Percentiles rank a stretch among this genome's conserved stretches.
phyloP scores from a whole-genome alignment of 2,888 invertebrate genomes.

The Patella ulyssiponensis region DNA sequence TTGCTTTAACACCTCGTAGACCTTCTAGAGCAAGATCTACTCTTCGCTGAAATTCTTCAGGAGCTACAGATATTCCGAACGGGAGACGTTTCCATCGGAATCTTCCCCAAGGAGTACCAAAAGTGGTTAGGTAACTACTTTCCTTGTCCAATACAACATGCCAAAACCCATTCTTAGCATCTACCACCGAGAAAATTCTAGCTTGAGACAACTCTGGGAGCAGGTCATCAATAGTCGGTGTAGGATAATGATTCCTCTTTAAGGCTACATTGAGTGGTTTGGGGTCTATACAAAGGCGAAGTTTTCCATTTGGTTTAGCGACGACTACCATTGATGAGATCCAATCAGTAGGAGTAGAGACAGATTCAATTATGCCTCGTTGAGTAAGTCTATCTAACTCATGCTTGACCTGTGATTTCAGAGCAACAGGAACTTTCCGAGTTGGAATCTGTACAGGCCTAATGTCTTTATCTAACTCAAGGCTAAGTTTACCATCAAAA shows the following conservation, averaged over 20 bases:
- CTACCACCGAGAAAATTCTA: conserved; percentile 27
- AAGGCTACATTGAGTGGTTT: conserved; percentile 33
- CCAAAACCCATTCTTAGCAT: conserved; percentile 26
- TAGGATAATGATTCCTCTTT: conserved; percentile 14
- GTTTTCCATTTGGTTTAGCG: conserved; percentile 14
- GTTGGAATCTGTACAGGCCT: no score
- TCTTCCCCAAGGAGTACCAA: conserved; percentile 23
- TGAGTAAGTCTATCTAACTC: conserved; percentile 22
- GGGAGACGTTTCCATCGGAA: conserved; percentile 28
- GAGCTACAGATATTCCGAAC: conserved; percentile 34
- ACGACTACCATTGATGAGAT: conserved; percentile 25
- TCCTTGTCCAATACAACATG: conserved; percentile 28
- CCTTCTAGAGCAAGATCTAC: conserved; percentile 32
- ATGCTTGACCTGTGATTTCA: conserved; percentile 20
- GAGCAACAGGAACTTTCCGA: conserved; percentile 10
- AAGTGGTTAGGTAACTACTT: conserved; percentile 25
- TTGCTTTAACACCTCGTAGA: conserved; percentile 30
- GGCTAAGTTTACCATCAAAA: no score
- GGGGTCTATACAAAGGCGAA: conserved; percentile 31
- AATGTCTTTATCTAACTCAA: no score
- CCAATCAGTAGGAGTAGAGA: conserved; percentile 32
- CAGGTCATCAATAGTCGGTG: conserved; percentile 20
- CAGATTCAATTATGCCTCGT: conserved; percentile 15
- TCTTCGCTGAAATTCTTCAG: conserved; percentile 35
- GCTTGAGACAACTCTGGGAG: conserved; percentile 21